Evolutionary conservation across 2,113 vertebrate species (phyloP).

Genomic region (Steatornis caripensis): DNA sequence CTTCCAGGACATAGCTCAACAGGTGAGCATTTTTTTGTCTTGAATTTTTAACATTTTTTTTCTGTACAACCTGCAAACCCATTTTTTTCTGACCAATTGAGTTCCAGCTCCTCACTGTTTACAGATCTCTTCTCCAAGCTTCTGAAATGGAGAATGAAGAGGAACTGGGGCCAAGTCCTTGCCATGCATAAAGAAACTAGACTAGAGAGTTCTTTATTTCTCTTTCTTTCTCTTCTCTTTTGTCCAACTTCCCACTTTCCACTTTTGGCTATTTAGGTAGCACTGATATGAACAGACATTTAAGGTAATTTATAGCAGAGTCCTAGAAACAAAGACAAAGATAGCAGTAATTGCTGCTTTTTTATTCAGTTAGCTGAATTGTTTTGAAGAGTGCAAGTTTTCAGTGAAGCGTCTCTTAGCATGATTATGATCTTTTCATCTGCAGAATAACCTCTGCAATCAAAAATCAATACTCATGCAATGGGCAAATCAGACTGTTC

Average conservation of each 20-base stretch:
- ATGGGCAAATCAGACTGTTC: constrained; percentile 26
- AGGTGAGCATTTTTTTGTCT: neutral
- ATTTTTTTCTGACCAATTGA: neutral
- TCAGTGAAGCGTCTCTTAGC: neutral
- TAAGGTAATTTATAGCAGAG: neutral
- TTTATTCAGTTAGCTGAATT: neutral
- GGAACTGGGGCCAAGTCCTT: neutral
- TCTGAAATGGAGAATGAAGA: neutral
- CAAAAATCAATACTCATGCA: constrained; percentile 55
- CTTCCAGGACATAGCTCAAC: neutral
- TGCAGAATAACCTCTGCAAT: constrained; percentile 51
- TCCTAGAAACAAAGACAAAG: neutral
- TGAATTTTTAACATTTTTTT: neutral
- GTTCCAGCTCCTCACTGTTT: neutral
- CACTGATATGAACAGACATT: neutral
- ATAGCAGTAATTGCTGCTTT: neutral
- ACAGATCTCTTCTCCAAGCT: neutral
- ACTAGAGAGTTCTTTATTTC: neutral
- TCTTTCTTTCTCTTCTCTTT: neutral
- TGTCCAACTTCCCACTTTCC: neutral
- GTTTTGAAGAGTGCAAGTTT: neutral
- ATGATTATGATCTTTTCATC: constrained; percentile 44
- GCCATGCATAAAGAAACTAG: neutral
- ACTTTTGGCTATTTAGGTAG: neutral
- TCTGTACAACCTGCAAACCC: neutral